Percentiles rank a stretch among this genome's conserved stretches.
Conservation (phyloP, 92 coral and sea anemone genomes). For the Parazoanthus darwini region DNA sequence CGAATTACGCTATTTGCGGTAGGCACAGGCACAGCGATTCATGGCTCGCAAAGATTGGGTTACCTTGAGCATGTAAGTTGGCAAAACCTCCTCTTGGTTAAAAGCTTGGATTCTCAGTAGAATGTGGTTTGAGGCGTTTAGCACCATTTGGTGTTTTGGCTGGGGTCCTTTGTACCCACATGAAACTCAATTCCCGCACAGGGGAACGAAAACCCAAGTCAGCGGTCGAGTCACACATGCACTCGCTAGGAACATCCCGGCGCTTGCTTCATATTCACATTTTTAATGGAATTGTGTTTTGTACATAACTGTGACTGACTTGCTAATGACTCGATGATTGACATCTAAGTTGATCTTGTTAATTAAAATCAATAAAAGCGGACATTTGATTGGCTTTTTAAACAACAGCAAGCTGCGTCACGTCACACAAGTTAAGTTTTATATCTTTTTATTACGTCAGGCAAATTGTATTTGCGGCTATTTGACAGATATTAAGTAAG, state of each 20-base stretch:
- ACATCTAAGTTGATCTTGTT: constrained; percentile 85
- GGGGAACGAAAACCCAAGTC: background rate
- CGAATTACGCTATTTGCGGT: constrained; percentile 67
- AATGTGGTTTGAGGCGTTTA: constrained; percentile 21
- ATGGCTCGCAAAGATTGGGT: constrained; percentile 84
- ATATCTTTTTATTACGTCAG: constrained; percentile 35
- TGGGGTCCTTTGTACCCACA: constrained; percentile 8
- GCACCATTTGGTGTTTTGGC: constrained; percentile 40
- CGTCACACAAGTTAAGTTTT: constrained; percentile 51
- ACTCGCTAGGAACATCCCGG: constrained; percentile 47
- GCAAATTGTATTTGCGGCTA: constrained; percentile 17
- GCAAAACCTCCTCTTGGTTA: constrained; percentile 31
- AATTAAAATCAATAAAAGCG: constrained; percentile 80
- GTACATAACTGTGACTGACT: constrained; percentile 83
- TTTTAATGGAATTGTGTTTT: constrained; percentile 77
- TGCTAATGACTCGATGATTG: constrained; percentile 93
- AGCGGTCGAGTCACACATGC: constrained; percentile 27
- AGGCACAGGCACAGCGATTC: constrained; percentile 55
- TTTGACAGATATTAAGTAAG: constrained; percentile 28
- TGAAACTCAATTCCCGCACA: background rate
- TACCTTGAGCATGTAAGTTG: constrained; percentile 52
- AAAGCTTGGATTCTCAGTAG: constrained; percentile 4
- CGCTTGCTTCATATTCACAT: constrained; percentile 62
- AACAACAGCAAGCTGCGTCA: constrained; percentile 72
- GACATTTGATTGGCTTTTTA: constrained; percentile 58